phyloP scores from a whole-genome alignment of 53 echinoderm and acorn worm species.

The Luidia sarsii region DNA sequence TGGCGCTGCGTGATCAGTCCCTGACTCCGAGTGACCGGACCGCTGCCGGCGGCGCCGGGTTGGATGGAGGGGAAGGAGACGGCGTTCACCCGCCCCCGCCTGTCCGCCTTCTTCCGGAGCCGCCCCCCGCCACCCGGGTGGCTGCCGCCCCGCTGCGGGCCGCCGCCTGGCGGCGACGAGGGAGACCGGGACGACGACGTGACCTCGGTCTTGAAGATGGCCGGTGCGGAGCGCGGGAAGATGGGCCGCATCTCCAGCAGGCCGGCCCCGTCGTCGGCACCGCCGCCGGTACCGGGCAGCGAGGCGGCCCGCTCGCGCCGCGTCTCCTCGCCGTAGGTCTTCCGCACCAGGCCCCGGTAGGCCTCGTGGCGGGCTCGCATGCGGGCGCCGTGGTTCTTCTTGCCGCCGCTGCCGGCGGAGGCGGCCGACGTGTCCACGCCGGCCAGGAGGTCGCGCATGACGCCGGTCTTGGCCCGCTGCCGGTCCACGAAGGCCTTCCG shows the following conservation, averaged over 20 bases:
- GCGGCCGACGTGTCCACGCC: constrained; percentile 62
- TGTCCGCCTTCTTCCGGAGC: constrained; percentile 13
- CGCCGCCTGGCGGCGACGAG: constrained; percentile 7
- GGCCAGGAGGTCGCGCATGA: constrained; percentile 85
- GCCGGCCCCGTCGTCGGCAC: constrained; percentile 19
- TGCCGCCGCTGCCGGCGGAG: constrained; percentile 41
- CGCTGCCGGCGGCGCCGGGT: background rate
- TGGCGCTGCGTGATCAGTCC: constrained; percentile 50
- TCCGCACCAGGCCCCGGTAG: constrained; percentile 62
- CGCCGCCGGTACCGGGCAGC: background rate
- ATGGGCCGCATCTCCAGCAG: constrained; percentile 80
- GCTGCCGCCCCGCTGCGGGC: constrained; percentile 16
- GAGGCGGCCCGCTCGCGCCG: constrained; percentile 6
- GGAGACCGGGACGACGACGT: constrained; percentile 28
- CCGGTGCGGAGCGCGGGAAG: constrained; percentile 55
- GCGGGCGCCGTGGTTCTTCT: constrained; percentile 54
- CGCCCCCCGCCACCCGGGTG: constrained; percentile 5
- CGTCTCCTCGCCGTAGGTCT: constrained; percentile 73
- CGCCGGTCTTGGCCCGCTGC: constrained; percentile 83
- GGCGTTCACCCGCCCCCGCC: constrained; percentile 19
- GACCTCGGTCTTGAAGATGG: constrained; percentile 78
- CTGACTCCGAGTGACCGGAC: background rate
- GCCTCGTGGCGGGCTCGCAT: constrained; percentile 61
- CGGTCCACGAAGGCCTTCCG: constrained; percentile 96
- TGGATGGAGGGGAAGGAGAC: constrained; percentile 46